A percentile compares a stretch with the other conserved stretches of the same genome.
Evolutionary conservation across 2,113 vertebrate species (phyloP).

Genomic region (Pardalotus punctatus): DNA sequence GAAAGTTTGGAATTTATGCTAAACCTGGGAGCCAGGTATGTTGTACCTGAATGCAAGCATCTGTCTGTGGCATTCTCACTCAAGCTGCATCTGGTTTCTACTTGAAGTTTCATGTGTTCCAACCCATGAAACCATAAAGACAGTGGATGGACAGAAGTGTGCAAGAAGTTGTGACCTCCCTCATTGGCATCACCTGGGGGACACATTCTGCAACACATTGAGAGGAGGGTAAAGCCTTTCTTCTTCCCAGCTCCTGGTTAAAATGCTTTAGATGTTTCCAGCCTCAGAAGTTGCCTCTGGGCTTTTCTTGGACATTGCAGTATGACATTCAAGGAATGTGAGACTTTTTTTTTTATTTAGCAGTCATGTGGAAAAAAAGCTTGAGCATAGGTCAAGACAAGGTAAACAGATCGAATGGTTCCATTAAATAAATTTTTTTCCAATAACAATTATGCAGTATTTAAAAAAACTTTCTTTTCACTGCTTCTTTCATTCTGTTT

Average conservation of each 20-base stretch:
- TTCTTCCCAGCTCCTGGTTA: background rate
- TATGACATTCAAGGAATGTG: background rate
- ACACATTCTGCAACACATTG: fast-evolving
- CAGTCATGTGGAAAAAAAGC: background rate
- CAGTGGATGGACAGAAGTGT: background rate
- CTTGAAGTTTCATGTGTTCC: background rate
- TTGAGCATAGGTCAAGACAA: background rate
- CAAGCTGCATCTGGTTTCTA: background rate
- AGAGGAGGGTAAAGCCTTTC: background rate
- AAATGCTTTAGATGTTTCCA: background rate
- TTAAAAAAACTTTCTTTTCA: background rate
- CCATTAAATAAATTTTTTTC: background rate
- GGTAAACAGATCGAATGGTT: background rate
- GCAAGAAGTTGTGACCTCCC: background rate
- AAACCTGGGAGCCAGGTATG: background rate
- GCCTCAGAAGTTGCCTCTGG: background rate
- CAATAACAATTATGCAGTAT: background rate
- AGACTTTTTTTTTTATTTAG: background rate
- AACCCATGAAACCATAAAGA: background rate
- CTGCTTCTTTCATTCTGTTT: background rate
- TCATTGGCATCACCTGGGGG: background rate
- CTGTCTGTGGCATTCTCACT: background rate
- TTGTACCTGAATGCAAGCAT: background rate
- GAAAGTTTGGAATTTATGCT: background rate
- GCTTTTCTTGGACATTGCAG: background rate